These are phyloP conservation scores for Melanotaenia duboulayi DNA, from an alignment of 2,113 vertebrate genomes.

Conservation along the genomic window DNA sequence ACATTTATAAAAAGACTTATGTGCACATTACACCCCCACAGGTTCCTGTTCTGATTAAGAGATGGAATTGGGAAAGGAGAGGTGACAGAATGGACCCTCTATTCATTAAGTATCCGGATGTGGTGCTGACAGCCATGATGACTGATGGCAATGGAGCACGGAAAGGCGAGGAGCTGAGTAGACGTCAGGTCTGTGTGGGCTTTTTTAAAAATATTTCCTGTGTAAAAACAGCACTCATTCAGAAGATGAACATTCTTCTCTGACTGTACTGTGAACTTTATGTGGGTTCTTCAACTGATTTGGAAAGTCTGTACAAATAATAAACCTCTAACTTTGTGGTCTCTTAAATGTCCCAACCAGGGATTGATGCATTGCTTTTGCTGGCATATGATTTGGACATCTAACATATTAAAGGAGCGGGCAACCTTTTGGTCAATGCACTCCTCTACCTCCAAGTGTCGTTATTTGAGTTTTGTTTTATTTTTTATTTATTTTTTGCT, in stretches of 20 bases:
- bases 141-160: conserved; percentile 35
- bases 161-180: conserved; percentile 27
- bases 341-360: too few species aligned
- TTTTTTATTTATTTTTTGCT: too few species aligned
- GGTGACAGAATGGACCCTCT: conserved; percentile 21
- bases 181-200: conserved; percentile 9
- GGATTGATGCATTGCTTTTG: too few species aligned
- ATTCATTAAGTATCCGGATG: conserved; percentile 50
- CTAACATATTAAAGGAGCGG: too few species aligned
- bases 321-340: too few species aligned
- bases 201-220: conserved; percentile 8
- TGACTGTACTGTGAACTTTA: not conserved
- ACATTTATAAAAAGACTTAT: conserved; percentile 60
- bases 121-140: conserved; percentile 44
- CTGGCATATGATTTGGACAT: too few species aligned
- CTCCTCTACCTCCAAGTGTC: too few species aligned
- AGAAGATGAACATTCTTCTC: conserved; percentile 3
- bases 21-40: conserved; percentile 43
- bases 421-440: too few species aligned
- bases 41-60: conserved; percentile 54
- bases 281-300: too few species aligned
- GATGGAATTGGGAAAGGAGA: conserved; percentile 12
- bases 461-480: too few species aligned
- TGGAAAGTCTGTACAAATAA: too few species aligned
- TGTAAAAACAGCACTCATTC: conserved; percentile 26